Evolutionary conservation across 2,888 invertebrate species (phyloP).

Genomic region (Strigamia crassipes): DNA sequence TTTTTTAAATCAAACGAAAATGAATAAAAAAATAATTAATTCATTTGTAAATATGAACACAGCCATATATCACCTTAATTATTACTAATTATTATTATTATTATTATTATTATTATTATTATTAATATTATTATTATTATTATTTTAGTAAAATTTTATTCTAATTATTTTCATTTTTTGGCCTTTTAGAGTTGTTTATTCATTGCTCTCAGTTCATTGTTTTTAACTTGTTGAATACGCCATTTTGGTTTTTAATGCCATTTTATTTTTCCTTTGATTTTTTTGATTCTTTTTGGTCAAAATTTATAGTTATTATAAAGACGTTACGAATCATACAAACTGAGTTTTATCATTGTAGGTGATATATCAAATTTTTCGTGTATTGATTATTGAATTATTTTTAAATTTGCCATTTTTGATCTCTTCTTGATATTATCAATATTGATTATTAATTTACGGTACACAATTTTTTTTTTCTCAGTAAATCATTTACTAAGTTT

Average conservation of each 20-base stretch:
- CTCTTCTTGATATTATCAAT: neutral
- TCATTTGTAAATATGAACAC: conserved; percentile 4
- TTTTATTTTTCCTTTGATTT: neutral
- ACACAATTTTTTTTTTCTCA: neutral
- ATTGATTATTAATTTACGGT: neutral
- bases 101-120: neutral
- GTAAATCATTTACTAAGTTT: neutral
- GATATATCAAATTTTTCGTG: neutral
- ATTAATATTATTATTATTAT: neutral
- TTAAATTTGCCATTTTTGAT: neutral
- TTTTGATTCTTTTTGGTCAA: neutral
- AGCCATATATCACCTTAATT: conserved; percentile 2
- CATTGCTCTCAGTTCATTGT: neutral
- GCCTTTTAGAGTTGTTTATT: neutral
- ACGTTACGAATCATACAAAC: neutral
- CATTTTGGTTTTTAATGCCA: neutral
- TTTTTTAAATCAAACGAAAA: neutral
- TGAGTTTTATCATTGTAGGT: neutral
- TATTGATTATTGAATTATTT: neutral
- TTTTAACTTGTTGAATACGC: neutral
- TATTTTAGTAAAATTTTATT: neutral
- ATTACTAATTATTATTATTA: conserved; percentile 35
- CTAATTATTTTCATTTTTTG: neutral
- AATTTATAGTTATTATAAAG: neutral
- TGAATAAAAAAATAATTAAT: neutral